Percentiles rank a stretch among this genome's conserved stretches.
phyloP scores from a whole-genome alignment of 2,888 invertebrate species.

The Mantis religiosa region DNA sequence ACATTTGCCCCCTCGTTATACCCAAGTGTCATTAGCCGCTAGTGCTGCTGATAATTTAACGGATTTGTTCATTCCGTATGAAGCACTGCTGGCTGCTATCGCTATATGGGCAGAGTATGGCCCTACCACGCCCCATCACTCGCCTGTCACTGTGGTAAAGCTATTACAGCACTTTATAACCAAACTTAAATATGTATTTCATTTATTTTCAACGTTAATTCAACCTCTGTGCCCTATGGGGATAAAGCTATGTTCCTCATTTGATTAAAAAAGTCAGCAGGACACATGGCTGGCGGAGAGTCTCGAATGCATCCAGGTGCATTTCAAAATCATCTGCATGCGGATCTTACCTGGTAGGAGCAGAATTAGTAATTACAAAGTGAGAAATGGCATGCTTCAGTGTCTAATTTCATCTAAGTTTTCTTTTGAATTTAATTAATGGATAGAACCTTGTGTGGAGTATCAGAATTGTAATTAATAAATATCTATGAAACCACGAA shows the following conservation, averaged over 20 bases:
- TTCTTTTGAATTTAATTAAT: no score
- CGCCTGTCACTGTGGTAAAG: not conserved
- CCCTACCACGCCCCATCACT: not conserved
- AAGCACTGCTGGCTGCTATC: not conserved
- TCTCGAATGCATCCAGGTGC: no score
- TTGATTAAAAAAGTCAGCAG: not conserved
- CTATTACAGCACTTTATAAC: not conserved
- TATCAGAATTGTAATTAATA: no score
- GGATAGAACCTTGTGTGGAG: no score
- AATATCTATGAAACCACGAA: no score
- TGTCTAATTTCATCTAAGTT: no score
- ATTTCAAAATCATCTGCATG: no score
- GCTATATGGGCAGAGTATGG: not conserved
- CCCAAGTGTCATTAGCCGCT: not conserved
- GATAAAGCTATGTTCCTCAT: not conserved
- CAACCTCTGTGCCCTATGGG: not conserved
- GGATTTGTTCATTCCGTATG: not conserved
- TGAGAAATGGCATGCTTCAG: no score
- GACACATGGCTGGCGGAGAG: no score
- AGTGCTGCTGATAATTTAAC: not conserved
- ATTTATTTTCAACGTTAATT: not conserved
- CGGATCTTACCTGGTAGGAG: no score
- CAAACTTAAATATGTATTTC: not conserved
- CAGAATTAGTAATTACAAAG: no score
- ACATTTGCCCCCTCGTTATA: not conserved